A percentile compares a stretch with the other conserved stretches of the same genome.
Evolutionary conservation across 2,888 invertebrate species (phyloP).

Genomic region (Phyllotreta striolata): DNA sequence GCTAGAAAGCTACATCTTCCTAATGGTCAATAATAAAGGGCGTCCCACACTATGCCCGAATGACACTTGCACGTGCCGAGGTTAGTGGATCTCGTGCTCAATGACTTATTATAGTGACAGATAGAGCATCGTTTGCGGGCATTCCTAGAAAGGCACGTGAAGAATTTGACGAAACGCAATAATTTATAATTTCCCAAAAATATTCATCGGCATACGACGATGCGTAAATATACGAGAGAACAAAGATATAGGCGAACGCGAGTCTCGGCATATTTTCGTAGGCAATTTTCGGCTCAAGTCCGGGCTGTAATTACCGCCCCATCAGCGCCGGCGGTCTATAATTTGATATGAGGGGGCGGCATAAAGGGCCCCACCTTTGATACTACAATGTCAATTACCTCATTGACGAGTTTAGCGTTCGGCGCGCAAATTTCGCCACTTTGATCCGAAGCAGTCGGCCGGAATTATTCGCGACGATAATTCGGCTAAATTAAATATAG

Average conservation of each 20-base stretch:
- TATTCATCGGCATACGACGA: neutral
- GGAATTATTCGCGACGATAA: conserved; percentile 43
- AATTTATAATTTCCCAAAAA: neutral
- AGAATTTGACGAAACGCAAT: too few species aligned
- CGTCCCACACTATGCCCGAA: conserved; percentile 38
- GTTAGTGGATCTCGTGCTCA: conserved; percentile 39
- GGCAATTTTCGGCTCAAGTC: conserved; percentile 56
- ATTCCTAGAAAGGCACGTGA: conserved; percentile 9
- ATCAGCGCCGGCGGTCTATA: conserved; percentile 54
- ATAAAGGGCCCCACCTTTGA: conserved; percentile 57
- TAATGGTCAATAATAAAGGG: conserved; percentile 45
- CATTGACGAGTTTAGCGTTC: conserved; percentile 40
- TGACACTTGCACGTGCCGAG: conserved; percentile 45
- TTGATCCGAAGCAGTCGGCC: conserved; percentile 45
- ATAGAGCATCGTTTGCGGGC: conserved; percentile 16
- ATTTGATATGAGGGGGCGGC: conserved; percentile 58
- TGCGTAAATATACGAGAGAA: conserved; percentile 1
- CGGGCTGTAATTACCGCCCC: conserved; percentile 61
- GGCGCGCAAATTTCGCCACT: conserved; percentile 40
- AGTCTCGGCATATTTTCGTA: conserved; percentile 56
- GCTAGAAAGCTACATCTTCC: too few species aligned
- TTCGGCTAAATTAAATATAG: conserved; percentile 32
- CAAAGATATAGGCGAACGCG: conserved; percentile 31
- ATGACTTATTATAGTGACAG: conserved; percentile 35
- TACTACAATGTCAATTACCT: conserved; percentile 59